Evolutionary conservation across 2,113 vertebrate genomes (phyloP).

Genomic region (Phrynosoma blainvillii): DNA sequence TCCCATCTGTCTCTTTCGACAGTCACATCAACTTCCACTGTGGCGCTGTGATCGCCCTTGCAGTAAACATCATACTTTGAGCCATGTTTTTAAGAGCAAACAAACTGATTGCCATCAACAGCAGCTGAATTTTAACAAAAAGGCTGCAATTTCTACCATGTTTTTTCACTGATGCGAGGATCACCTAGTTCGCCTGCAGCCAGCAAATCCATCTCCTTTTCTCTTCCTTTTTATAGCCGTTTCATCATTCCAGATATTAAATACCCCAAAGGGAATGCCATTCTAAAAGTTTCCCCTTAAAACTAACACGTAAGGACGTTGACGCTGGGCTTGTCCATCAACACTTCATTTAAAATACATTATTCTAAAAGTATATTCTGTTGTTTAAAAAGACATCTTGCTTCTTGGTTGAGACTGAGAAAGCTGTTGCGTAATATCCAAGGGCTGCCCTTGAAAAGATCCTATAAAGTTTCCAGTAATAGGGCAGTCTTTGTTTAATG

Average conservation of each 20-base stretch:
- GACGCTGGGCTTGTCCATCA: not conserved
- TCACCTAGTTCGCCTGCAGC: not conserved
- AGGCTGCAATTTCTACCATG: not conserved
- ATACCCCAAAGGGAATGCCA: not conserved
- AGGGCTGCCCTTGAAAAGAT: not conserved
- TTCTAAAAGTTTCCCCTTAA: not conserved
- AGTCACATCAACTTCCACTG: not conserved
- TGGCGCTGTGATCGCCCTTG: not conserved
- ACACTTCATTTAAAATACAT: not conserved
- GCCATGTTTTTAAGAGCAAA: not conserved
- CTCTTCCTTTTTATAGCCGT: no score
- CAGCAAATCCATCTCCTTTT: not conserved
- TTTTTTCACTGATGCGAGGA: not conserved
- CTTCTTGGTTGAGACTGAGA: not conserved
- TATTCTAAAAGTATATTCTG: not conserved
- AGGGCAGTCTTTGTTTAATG: no score
- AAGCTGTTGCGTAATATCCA: not conserved
- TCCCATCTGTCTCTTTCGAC: slow-evolving; percentile 27
- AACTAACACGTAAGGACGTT: not conserved
- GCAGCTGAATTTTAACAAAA: not conserved
- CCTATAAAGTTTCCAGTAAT: not conserved
- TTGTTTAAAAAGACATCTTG: not conserved
- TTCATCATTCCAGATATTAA: not conserved
- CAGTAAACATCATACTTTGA: not conserved
- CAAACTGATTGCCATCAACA: not conserved